phyloP scores from a whole-genome alignment of 2,797 vertebrate genomes.

The Sorex maritimensis region DNA sequence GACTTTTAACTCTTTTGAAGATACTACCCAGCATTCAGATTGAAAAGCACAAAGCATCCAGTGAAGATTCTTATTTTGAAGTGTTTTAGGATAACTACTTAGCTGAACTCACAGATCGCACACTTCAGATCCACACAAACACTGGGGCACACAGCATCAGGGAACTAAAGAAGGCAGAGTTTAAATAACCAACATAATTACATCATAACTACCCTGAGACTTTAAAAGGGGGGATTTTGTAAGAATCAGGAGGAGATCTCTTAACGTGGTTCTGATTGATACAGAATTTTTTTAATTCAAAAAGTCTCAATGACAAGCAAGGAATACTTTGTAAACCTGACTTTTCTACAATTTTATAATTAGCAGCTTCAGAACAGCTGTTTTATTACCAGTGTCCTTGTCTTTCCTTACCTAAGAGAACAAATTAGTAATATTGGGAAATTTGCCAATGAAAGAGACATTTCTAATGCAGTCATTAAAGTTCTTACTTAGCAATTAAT shows the following conservation, averaged over 20 bases:
- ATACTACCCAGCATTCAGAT: too few species aligned
- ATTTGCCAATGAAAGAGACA: neutral
- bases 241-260: neutral
- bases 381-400: conserved; percentile 41
- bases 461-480: neutral
- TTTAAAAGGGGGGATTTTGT: neutral
- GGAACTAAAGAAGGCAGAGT: neutral
- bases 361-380: conserved; percentile 45
- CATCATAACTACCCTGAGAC: neutral
- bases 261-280: neutral
- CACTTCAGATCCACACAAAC: neutral
- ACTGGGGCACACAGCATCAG: neutral
- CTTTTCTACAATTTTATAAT: neutral
- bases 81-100: neutral
- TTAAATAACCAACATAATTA: neutral
- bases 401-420: neutral
- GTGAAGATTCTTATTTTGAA: neutral
- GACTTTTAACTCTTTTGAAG: neutral
- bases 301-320: neutral
- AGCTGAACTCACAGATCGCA: neutral
- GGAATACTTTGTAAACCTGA: neutral
- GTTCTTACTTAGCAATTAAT: neutral
- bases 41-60: neutral
- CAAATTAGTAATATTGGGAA: conserved; percentile 42
- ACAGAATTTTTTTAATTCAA: neutral